Conservation (phyloP, 53 echinoderm and acorn worm genomes). For the Apostichopus leukothele region DNA sequence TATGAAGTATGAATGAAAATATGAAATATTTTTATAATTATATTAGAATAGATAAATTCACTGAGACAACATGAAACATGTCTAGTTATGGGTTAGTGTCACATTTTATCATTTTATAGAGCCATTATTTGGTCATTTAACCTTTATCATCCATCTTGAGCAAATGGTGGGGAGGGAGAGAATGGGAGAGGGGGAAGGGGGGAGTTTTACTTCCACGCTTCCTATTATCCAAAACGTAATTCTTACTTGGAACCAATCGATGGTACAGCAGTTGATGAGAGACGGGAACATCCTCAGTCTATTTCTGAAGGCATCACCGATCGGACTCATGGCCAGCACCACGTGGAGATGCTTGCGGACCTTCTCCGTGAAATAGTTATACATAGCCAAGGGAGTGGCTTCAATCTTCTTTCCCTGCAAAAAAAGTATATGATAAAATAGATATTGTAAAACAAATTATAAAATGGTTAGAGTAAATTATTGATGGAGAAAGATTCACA, state of each 20-base stretch:
- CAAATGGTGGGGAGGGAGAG: neutral
- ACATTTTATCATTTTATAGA: too few species aligned
- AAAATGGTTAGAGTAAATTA: neutral
- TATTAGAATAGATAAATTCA: too few species aligned
- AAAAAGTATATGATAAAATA: neutral
- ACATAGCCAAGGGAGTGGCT: constrained; percentile 89
- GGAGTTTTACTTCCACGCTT: too few species aligned
- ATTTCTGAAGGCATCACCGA: constrained; percentile 93
- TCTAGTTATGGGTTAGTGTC: too few species aligned
- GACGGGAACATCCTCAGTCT: constrained; percentile 94
- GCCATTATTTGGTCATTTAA: too few species aligned
- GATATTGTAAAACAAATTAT: neutral
- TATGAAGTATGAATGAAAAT: too few species aligned
- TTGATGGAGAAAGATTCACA: neutral
- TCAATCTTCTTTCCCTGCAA: constrained; percentile 84
- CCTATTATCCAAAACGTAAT: too few species aligned
- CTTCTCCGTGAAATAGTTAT: constrained; percentile 94
- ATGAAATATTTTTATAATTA: too few species aligned
- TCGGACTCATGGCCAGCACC: constrained; percentile 90
- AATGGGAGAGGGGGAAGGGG: too few species aligned
- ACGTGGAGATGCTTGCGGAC: constrained; percentile 89
- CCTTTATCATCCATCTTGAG: too few species aligned
- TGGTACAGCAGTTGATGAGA: constrained; percentile 98
- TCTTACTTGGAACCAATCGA: constrained; percentile 96
- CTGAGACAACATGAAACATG: too few species aligned